Percentiles rank a stretch among this genome's conserved stretches.
phyloP scores from a whole-genome alignment of 2,113 vertebrate genomes.

The Ceyx margarethae region DNA sequence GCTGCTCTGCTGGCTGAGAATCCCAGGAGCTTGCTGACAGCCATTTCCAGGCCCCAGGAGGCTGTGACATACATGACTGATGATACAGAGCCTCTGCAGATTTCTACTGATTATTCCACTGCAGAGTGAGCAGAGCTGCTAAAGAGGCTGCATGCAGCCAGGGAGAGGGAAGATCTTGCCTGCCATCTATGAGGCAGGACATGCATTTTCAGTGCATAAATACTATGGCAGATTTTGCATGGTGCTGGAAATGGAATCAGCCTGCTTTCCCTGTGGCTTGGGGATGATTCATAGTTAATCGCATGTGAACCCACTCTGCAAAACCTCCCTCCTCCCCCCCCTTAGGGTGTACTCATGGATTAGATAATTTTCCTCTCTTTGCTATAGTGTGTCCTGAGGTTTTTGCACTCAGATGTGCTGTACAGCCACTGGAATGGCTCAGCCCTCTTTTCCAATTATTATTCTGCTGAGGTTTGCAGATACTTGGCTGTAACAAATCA shows the following conservation, averaged over 20 bases:
- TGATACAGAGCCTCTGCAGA: not conserved
- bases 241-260: not conserved
- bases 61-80: not conserved
- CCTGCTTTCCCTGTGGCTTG: not conserved
- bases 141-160: not conserved
- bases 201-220: not conserved
- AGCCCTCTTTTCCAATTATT: slow-evolving; percentile 14
- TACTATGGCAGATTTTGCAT: not conserved
- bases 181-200: not conserved
- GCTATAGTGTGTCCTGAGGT: not conserved
- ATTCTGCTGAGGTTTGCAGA: slow-evolving; percentile 48
- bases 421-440: not conserved
- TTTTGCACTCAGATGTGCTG: not conserved
- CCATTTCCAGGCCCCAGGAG: not conserved
- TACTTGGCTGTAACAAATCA: slow-evolving; percentile 22
- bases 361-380: not conserved
- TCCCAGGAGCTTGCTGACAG: not conserved
- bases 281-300: not conserved
- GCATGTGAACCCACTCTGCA: not conserved
- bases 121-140: not conserved
- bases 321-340: not conserved
- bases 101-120: not conserved
- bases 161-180: not conserved
- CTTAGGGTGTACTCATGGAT: not conserved
- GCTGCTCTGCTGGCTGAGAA: not conserved